Evolutionary conservation across 1,140 invertebrate species (phyloP).

Genomic region (Euura saliciscinereae): DNA sequence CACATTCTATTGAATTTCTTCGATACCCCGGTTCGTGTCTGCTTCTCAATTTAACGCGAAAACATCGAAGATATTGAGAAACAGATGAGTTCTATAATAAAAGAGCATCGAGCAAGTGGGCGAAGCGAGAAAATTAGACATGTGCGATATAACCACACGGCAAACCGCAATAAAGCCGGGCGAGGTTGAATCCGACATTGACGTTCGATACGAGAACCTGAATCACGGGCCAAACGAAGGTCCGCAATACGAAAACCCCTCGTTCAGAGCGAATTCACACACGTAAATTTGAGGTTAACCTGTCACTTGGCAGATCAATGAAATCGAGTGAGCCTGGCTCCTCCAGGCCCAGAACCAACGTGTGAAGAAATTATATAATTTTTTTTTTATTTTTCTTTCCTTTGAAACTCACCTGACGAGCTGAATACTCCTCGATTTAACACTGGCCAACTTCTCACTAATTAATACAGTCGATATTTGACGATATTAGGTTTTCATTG

Average conservation of each 20-base stretch:
- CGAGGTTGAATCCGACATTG: neutral
- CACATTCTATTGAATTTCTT: too few relatives aligned
- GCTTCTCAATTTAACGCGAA: too few relatives aligned
- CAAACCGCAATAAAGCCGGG: neutral
- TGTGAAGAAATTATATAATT: too few relatives aligned
- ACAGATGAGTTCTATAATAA: too few relatives aligned
- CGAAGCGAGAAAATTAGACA: neutral
- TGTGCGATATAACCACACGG: neutral
- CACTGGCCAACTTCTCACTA: too few relatives aligned
- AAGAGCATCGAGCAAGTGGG: constrained; percentile 6
- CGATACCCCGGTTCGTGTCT: too few relatives aligned
- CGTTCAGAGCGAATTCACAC: neutral
- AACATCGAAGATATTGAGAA: too few relatives aligned
- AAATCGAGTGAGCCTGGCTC: constrained; percentile 15
- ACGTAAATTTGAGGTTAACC: constrained; percentile 42
- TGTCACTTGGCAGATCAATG: constrained; percentile 44
- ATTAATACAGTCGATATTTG: too few relatives aligned
- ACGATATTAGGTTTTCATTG: too few relatives aligned
- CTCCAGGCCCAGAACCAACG: neutral
- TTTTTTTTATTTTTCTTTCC: constrained; percentile 7
- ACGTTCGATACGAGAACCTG: neutral
- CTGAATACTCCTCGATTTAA: too few relatives aligned
- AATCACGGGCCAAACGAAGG: neutral
- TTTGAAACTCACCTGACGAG: too few relatives aligned
- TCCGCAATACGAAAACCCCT: too few relatives aligned